Evolutionary conservation across 2,113 vertebrate species (phyloP).

Genomic region (Amphilophus citrinellus): DNA sequence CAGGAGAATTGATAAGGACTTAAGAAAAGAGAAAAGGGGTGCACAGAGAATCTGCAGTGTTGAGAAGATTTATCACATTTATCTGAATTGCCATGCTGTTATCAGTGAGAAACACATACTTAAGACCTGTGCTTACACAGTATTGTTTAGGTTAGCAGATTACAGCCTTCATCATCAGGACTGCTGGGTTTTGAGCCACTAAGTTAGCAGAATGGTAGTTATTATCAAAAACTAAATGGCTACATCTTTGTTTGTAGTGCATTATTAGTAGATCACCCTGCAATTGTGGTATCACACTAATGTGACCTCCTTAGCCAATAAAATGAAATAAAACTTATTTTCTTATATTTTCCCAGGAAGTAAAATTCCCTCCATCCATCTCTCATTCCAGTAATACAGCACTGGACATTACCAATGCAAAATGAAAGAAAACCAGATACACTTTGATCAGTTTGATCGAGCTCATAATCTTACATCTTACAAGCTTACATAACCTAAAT

Average conservation of each 20-base stretch:
- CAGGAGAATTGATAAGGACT: not conserved
- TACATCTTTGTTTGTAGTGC: not conserved
- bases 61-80: not conserved
- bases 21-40: not conserved
- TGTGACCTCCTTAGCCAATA: slow-evolving; percentile 3
- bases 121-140: not conserved
- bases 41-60: not conserved
- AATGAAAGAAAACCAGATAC: not conserved
- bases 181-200: not conserved
- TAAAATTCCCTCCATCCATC: not conserved
- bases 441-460: accelerated
- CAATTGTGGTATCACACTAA: not conserved
- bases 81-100: not conserved
- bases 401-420: accelerated
- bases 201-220: not conserved
- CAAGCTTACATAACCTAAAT: too few species aligned
- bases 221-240: not conserved
- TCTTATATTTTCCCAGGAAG: not conserved
- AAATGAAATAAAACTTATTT: not conserved
- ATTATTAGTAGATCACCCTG: not conserved
- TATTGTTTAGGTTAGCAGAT: not conserved
- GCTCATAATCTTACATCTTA: too few species aligned
- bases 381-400: not conserved
- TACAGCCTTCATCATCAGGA: not conserved
- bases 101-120: not conserved